Base-by-base conservation (phyloP, 2,797 vertebrate genomes). In the Crocidura indochinensis region DNA sequence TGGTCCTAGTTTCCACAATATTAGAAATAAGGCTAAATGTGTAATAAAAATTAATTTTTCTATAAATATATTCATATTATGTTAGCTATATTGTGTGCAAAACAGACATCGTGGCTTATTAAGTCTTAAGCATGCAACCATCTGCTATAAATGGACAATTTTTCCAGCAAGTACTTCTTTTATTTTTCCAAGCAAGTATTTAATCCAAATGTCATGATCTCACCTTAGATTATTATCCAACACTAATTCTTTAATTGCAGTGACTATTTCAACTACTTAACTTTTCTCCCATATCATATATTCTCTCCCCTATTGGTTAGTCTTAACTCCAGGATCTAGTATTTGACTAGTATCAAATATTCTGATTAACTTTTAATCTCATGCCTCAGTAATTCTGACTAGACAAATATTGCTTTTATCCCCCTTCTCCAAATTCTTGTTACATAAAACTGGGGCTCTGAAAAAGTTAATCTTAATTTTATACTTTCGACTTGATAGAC, bases 111-210 rank as follows among this genome's bases (percentile, higher is more conserved):
- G 11, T 46, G 44, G 22, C 27, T 62, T 62, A 76, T 81, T 51
- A 65, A 65, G 53, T 20, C 38, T 91, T 62, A 79, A 12, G 51
- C 46, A 74, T 26, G 62, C 49, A 77, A 38, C n/a, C 77, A 87
- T 87, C 31, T 94, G 68, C 82, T 85, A 10, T 12, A 81, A 44
- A 31, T 7, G 10, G 51, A 69, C 17, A 72, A 22, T 27, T 78
- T 92, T 69, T 71, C 78, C 65, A 83, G 19, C 56, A 93, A 29
- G 31, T 60, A 82, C 44, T n/a, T 72, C 81, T 38, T 38, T 38
- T 5, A 2, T 38, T 27, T 78, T 91, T 64, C 65, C 78, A 60
- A 83, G 19, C 56, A 93, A 29, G 31, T 60, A 82, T 29, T n/a
- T 72, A 81, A 87, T 72, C 27, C 69, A 87, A 44, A 87, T 67